Percentiles rank a stretch among this genome's conserved stretches.
Evolutionary conservation across 2,888 invertebrate genomes (phyloP).

Genomic region (Phytoseiulus persimilis): DNA sequence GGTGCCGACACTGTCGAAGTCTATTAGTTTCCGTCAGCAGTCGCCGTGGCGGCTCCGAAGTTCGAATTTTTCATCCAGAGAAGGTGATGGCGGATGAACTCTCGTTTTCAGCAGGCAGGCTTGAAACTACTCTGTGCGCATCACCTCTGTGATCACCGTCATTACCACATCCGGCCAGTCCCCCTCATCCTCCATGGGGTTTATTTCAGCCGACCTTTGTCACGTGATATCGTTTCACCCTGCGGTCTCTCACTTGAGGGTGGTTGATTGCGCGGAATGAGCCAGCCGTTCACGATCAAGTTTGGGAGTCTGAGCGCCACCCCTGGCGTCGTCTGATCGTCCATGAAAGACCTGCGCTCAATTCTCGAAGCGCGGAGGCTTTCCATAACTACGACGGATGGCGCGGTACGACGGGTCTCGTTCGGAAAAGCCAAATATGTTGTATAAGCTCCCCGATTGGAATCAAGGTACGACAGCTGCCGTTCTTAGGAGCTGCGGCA

Average conservation of each 20-base stretch:
- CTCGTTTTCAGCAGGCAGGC: not conserved
- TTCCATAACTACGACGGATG: no score
- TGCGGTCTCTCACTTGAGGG: no score
- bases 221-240: not conserved
- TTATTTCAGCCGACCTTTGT: not conserved
- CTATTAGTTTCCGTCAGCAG: not conserved
- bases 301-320: no score
- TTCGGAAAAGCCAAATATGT: not conserved
- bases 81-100: not conserved
- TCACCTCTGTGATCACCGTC: not conserved
- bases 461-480: not conserved
- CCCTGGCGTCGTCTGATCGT: no score
- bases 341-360: no score
- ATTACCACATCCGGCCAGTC: not conserved
- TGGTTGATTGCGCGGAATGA: no score
- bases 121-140: not conserved
- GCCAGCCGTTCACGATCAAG: no score
- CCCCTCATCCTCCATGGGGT: not conserved
- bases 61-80: not conserved
- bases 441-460: not conserved
- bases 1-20: not conserved
- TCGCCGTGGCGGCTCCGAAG: not conserved
- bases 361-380: no score
- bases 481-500: not conserved
- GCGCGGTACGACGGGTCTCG: no score